These are phyloP conservation scores for Ladona fulva DNA, from an alignment of 1,140 invertebrate species.

Conservation along the genomic window DNA sequence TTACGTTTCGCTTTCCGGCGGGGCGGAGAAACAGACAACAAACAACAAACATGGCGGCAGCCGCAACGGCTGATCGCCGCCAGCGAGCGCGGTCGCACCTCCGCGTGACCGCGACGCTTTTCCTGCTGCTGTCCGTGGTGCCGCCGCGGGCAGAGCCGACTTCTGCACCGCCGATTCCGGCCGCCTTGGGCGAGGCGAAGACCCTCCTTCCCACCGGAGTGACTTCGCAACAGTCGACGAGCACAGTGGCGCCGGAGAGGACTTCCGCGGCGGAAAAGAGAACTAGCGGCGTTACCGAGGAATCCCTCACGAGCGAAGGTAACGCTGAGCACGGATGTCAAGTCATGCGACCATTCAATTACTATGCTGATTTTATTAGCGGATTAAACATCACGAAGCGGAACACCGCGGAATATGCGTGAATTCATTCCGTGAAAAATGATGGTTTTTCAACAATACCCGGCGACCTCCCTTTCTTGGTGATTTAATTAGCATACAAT, in stretches of 20 bases:
- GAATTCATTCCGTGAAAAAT: too few species aligned
- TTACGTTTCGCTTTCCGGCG: neutral
- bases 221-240: neutral
- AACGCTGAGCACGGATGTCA: neutral
- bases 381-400: too few species aligned
- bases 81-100: neutral
- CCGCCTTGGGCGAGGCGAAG: neutral
- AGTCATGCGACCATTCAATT: too few species aligned
- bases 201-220: neutral
- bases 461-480: too few species aligned
- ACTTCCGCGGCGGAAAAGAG: neutral
- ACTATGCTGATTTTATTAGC: too few species aligned
- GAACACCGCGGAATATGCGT: too few species aligned
- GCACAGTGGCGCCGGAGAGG: neutral
- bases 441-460: too few species aligned
- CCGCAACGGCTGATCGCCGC: neutral
- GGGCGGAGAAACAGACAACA: neutral
- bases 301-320: neutral
- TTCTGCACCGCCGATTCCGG: neutral
- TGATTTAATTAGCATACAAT: too few species aligned
- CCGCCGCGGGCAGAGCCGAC: neutral
- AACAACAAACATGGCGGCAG: conserved; percentile 3
- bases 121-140: neutral
- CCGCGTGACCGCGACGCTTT: neutral
- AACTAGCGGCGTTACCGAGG: neutral